A percentile compares a stretch with the other conserved stretches of the same genome.
These are phyloP conservation scores for Galemys pyrenaicus DNA, from an alignment of 2,113 vertebrate species.

Conservation along the genomic window DNA sequence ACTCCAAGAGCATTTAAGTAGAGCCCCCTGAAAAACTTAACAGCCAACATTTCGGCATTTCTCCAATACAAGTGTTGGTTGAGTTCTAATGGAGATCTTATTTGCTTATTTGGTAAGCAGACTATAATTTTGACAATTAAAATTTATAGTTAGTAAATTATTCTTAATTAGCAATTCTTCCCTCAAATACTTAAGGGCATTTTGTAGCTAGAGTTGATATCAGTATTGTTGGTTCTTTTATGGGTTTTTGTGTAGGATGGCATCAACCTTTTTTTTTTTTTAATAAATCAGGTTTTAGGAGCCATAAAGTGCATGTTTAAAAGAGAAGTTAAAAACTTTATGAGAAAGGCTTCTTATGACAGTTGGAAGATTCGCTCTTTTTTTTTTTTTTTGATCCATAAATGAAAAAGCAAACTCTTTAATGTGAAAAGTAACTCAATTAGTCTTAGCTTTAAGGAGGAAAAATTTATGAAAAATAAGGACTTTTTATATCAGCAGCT, in stretches of 20 bases:
- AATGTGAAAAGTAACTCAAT: not conserved
- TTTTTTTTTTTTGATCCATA: not conserved
- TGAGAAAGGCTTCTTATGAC: not conserved
- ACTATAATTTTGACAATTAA: not conserved
- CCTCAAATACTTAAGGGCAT: not conserved
- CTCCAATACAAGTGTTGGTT: not conserved
- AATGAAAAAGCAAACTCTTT: not conserved
- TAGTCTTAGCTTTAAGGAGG: not conserved
- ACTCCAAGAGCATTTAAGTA: not conserved
- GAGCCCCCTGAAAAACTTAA: not conserved
- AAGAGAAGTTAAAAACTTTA: not conserved
- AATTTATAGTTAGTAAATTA: not conserved
- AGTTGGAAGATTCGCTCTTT: too few species aligned
- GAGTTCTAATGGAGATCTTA: not conserved
- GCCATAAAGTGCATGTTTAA: not conserved
- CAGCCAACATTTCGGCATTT: not conserved
- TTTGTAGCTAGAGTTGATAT: not conserved
- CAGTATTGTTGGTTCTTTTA: not conserved
- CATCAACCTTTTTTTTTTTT: not conserved
- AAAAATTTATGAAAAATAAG: not conserved
- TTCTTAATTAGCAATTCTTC: not conserved
- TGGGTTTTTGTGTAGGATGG: not conserved
- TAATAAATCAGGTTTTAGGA: not conserved
- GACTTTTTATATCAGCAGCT: not conserved
- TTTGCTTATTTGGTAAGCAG: not conserved